These are phyloP conservation scores for Drosophila nigromelanica DNA, from an alignment of 1,140 invertebrate species.

Conservation along the genomic window DNA sequence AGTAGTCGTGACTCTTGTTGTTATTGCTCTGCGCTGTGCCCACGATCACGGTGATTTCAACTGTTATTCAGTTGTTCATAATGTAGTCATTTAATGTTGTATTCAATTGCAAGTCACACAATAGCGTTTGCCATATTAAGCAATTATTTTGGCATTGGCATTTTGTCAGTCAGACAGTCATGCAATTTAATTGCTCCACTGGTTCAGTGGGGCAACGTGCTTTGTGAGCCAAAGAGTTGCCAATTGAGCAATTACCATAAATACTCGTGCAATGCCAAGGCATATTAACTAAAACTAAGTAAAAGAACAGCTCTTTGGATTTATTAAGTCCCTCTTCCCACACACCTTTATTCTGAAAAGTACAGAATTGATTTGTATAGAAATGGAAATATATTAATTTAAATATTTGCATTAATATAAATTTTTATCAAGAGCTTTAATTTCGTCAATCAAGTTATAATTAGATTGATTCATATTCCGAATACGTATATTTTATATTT, in stretches of 20 bases:
- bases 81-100: conserved; percentile 14
- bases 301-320: background rate
- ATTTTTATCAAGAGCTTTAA: no score
- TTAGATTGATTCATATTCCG: no score
- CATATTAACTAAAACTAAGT: background rate
- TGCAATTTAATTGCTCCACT: conserved; percentile 51
- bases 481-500: no score
- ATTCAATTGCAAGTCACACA: conserved; percentile 26
- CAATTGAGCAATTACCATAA: background rate
- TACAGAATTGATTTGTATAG: no score
- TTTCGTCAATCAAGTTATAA: no score
- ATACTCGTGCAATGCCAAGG: background rate
- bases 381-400: no score
- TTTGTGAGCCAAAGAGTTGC: background rate
- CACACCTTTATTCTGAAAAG: no score
- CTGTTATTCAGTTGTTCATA: conserved; percentile 16
- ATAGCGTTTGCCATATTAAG: conserved; percentile 7
- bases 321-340: no score
- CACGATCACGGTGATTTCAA: no score
- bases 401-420: no score
- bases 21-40: no score
- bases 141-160: conserved; percentile 59
- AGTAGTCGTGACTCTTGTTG: no score
- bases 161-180: conserved; percentile 17
- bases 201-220: background rate